Conservation (phyloP, 1,140 invertebrate species). For the Drosophila athabasca region DNA sequence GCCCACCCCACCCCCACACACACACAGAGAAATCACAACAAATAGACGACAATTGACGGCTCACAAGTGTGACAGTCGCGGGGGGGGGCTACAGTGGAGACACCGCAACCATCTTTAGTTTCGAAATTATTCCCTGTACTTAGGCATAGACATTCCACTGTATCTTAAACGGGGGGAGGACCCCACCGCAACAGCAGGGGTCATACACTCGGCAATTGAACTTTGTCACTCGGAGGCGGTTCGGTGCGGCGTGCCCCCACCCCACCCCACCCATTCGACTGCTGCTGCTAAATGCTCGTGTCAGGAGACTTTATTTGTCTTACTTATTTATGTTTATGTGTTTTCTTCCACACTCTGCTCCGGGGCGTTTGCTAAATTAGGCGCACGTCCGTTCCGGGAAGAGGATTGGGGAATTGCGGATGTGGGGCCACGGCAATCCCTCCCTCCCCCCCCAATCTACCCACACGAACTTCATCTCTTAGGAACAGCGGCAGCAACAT, state of each 20-base stretch:
- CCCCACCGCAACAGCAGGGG: conserved; percentile 4
- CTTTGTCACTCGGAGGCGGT: conserved; percentile 42
- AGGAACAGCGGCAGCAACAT: conserved; percentile 8
- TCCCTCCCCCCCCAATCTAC: not conserved
- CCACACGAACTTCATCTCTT: conserved; percentile 10
- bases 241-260: conserved; percentile 14
- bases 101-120: not conserved
- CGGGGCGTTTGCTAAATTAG: conserved; percentile 62
- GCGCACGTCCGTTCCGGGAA: conserved; percentile 57
- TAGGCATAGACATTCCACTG: not conserved
- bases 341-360: conserved; percentile 3
- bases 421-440: conserved; percentile 10
- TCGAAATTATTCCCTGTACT: too few species aligned
- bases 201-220: conserved; percentile 62
- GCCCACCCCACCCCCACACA: conserved; percentile 8
- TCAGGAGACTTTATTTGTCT: conserved; percentile 77
- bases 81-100: conserved; percentile 9
- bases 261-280: conserved; percentile 19
- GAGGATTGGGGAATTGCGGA: conserved; percentile 22
- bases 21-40: conserved; percentile 70
- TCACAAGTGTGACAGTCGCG: conserved; percentile 50
- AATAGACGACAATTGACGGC: conserved; percentile 78
- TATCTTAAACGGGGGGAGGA: not conserved
- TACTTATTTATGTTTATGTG: conserved; percentile 79
- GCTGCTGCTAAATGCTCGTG: conserved; percentile 65